A percentile compares a stretch with the other conserved stretches of the same genome.
Conservation (phyloP, 2,113 vertebrate genomes). For the Dipodomys merriami region DNA sequence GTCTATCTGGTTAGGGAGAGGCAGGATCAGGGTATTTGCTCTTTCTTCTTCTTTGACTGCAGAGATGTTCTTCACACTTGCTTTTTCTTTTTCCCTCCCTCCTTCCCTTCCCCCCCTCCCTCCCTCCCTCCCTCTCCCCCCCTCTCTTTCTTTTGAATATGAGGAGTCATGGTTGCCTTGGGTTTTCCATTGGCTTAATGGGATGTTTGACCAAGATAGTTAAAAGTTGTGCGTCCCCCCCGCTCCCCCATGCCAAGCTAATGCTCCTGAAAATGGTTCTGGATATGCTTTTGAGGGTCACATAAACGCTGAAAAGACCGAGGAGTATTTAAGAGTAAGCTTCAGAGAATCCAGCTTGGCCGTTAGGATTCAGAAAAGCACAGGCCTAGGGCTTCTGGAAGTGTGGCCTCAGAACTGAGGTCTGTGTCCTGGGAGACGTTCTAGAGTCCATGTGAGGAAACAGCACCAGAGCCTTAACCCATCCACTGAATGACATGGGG, state of each 20-base stretch:
- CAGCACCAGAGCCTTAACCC: background rate
- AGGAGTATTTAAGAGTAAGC: background rate
- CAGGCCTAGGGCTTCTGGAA: background rate
- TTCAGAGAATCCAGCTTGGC: background rate
- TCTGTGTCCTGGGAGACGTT: background rate
- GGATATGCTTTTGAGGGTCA: background rate
- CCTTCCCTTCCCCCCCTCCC: too few relatives aligned
- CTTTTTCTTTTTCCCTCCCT: background rate
- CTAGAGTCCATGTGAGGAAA: background rate
- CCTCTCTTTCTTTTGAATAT: background rate
- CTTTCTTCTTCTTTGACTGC: background rate
- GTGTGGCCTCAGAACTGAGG: background rate
- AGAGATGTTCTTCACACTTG: background rate
- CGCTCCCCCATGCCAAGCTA: background rate
- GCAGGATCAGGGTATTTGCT: background rate
- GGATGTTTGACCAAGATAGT: background rate
- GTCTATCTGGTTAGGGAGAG: background rate
- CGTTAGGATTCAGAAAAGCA: background rate
- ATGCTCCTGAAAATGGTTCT: background rate
- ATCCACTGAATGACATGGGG: background rate
- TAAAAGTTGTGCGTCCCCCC: background rate
- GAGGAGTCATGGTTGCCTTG: background rate
- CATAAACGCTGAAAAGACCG: background rate
- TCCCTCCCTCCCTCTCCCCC: too few relatives aligned
- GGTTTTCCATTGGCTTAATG: background rate